A percentile compares a stretch with the other conserved stretches of the same genome.
These are phyloP conservation scores for Onychorhynchus coronatus DNA, from an alignment of 2,113 vertebrate species.

Conservation along the genomic window DNA sequence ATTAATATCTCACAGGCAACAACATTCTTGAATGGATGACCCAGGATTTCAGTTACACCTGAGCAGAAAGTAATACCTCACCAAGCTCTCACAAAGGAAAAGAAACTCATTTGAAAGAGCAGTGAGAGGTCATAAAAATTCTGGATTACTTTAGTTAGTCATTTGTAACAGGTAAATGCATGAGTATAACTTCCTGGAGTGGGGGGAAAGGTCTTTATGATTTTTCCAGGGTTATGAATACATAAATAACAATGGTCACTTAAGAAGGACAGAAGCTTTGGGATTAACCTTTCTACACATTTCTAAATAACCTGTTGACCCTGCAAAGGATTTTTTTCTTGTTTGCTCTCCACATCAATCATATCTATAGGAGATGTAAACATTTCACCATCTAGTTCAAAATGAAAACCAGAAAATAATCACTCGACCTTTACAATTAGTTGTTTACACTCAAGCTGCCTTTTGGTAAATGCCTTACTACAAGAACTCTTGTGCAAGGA, in stretches of 20 bases:
- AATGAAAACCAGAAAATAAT: conserved; percentile 58
- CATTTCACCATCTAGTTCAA: conserved; percentile 36
- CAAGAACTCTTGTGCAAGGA: conserved; percentile 6
- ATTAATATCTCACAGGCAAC: conserved; percentile 65
- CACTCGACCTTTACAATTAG: background rate
- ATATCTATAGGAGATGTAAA: conserved; percentile 47
- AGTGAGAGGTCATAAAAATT: conserved; percentile 61
- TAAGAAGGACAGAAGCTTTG: conserved; percentile 37
- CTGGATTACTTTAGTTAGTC: conserved; percentile 61
- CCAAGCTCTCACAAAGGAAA: background rate
- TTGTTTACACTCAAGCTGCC: conserved; percentile 40
- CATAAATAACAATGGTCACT: conserved; percentile 39
- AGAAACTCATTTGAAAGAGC: conserved; percentile 46
- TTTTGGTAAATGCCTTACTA: background rate
- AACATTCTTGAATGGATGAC: conserved; percentile 27
- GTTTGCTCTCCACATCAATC: conserved; percentile 42
- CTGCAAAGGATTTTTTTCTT: conserved; percentile 26
- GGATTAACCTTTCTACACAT: conserved; percentile 55
- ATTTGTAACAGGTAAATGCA: conserved; percentile 68
- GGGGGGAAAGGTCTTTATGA: conserved; percentile 26
- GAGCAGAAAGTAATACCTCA: conserved; percentile 66
- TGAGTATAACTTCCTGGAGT: conserved; percentile 56
- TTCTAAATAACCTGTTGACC: conserved; percentile 31
- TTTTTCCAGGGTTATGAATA: conserved; percentile 52
- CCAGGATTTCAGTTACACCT: conserved; percentile 69